Base-by-base conservation (phyloP, 2,888 invertebrate species). In the Lacanobia wlatinum region DNA sequence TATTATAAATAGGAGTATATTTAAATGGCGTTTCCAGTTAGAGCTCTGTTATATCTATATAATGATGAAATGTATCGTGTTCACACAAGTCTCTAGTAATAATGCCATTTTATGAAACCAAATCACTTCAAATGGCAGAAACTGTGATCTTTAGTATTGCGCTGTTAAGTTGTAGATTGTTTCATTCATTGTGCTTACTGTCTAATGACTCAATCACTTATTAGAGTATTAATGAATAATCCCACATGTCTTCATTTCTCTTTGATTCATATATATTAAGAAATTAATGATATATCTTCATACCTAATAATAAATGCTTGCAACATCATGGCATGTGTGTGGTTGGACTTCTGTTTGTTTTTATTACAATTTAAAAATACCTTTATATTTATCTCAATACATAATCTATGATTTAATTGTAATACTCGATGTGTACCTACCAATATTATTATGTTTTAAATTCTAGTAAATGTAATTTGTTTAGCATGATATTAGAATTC, bases 71-170 rank as follows among this genome's bases (percentile, higher is more conserved):
- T 87, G 83, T 87, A 85, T 88, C 81, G 86, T 88, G 82, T 89
- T 89, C 84, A 86, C 85, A 82, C 84, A 80, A 89, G 82, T 89
- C 87, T 88, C 66, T 87, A 87, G 84, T 85, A 85, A 82, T 86
- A 86, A 87, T 85, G 88, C 85, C 86, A 85, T 87, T 84, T 68
- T 86, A 87, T 89, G 86, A 84, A 88, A 88, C 80, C 85, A 90
- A 90, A 87, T 87, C 88, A 90, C 86, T 84, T 84, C 77, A 76
- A 84, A 80, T 90, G 88, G 89, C 91, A 89, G 84, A 88, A 90
- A 89, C 92, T 93, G 92, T 93, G 93, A 93, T 93, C 90, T 90
- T 91, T 87, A 91, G 88, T 89, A 88, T 90, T 89, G 91, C 89
- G 87, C 90, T 91, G 88, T 90, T 92, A 87, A 87, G 86, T 90